These are phyloP conservation scores for Aleiodes leptofemur DNA, from an alignment of 2,888 invertebrate species.

Conservation along the genomic window DNA sequence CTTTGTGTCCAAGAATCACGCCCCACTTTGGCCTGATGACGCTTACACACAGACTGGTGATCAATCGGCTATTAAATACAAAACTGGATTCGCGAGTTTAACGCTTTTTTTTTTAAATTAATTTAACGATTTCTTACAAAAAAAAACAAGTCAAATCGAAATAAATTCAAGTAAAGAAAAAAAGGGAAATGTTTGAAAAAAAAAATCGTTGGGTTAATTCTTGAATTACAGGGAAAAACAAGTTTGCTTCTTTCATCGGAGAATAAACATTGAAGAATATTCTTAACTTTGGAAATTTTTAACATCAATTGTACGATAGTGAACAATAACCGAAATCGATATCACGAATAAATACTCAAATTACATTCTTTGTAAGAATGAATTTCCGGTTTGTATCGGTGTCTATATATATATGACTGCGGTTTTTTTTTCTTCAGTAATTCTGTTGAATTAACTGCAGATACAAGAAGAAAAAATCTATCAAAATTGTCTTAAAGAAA, in stretches of 20 bases:
- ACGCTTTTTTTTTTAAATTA: neutral
- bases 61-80: conserved; percentile 35
- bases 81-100: conserved; percentile 22
- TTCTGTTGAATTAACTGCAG: no score
- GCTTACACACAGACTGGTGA: conserved; percentile 5
- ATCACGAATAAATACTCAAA: conserved; percentile 7
- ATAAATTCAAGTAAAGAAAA: conserved; percentile 14
- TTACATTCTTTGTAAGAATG: conserved; percentile 7
- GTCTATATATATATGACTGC: no score
- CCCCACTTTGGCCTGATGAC: conserved; percentile 27
- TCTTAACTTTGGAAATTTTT: conserved; percentile 14
- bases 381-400: conserved; percentile 10
- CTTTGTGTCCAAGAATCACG: conserved; percentile 9
- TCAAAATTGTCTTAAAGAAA: no score
- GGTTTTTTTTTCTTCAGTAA: no score
- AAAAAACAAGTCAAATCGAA: neutral
- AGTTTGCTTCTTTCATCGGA: conserved; percentile 9
- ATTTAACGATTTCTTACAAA: conserved; percentile 2
- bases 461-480: no score
- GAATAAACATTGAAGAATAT: conserved; percentile 18
- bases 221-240: conserved; percentile 26
- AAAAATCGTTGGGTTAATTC: conserved; percentile 33
- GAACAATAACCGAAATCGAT: conserved; percentile 29
- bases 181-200: conserved; percentile 29
- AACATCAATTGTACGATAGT: neutral